These are phyloP conservation scores for Coendou prehensilis DNA, from an alignment of 2,797 vertebrate species.

Conservation along the genomic window DNA sequence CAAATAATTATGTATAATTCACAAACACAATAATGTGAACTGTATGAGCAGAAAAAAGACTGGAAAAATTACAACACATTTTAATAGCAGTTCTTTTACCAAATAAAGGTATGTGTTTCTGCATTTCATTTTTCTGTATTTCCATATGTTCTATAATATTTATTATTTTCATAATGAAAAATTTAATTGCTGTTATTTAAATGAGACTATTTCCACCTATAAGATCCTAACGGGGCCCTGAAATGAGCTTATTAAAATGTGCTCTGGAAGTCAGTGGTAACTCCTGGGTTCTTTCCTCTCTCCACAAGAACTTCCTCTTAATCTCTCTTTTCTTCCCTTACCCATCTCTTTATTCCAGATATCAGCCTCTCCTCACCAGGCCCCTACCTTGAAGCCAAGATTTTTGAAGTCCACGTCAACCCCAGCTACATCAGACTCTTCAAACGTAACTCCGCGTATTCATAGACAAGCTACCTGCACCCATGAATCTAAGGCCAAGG, in stretches of 20 bases:
- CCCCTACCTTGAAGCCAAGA: not conserved
- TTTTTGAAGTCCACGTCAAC: not conserved
- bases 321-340: not conserved
- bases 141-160: not conserved
- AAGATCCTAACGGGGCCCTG: not conserved
- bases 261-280: not conserved
- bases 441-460: not conserved
- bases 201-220: not conserved
- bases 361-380: not conserved
- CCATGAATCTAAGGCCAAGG: not conserved
- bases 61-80: constrained; percentile 27
- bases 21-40: not conserved
- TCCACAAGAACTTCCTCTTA: not conserved
- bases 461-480: not conserved
- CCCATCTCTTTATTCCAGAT: not conserved
- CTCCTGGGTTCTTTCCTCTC: not conserved
- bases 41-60: not conserved
- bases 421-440: not conserved
- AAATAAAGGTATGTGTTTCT: not conserved
- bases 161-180: constrained; percentile 1
- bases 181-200: not conserved
- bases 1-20: not conserved
- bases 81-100: not conserved
- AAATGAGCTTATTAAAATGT: not conserved
- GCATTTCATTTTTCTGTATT: not conserved